phyloP scores from a whole-genome alignment of 2,113 vertebrate genomes.

The Calypte anna region DNA sequence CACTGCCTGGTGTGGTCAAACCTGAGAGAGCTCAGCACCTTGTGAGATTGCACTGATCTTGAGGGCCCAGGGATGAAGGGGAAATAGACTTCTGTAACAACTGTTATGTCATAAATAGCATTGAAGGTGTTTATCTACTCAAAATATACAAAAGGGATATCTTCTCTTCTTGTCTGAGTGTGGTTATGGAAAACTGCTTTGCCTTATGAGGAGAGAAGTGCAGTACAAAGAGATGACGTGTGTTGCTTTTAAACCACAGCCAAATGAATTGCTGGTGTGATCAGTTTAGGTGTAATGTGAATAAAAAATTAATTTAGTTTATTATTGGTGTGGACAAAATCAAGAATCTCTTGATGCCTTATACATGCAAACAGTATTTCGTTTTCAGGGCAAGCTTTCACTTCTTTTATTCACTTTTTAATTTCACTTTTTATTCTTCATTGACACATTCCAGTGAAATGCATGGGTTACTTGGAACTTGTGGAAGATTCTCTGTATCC shows the following conservation, averaged over 20 bases:
- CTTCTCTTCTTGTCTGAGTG: not conserved
- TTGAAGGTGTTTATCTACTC: not conserved
- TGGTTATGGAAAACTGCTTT: not conserved
- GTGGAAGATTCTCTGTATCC: not conserved
- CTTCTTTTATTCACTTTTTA: not conserved
- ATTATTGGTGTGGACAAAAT: not conserved
- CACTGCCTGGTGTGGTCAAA: accelerated
- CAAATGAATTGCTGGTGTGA: not conserved
- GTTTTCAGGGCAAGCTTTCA: not conserved
- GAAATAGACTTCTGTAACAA: not conserved
- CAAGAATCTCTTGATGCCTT: not conserved
- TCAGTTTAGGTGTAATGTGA: not conserved
- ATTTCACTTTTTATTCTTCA: not conserved
- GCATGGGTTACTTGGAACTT: not conserved
- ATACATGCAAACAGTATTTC: not conserved
- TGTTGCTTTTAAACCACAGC: not conserved
- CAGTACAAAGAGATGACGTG: not conserved
- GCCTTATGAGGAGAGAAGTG: not conserved
- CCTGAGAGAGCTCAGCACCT: not conserved
- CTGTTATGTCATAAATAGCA: not conserved
- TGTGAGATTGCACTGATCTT: not conserved
- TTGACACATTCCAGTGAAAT: not conserved
- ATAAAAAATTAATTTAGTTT: not conserved
- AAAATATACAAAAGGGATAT: not conserved
- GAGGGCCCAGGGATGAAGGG: not conserved